phyloP scores from a whole-genome alignment of 2,797 vertebrate genomes.

The Tangara arthus region DNA sequence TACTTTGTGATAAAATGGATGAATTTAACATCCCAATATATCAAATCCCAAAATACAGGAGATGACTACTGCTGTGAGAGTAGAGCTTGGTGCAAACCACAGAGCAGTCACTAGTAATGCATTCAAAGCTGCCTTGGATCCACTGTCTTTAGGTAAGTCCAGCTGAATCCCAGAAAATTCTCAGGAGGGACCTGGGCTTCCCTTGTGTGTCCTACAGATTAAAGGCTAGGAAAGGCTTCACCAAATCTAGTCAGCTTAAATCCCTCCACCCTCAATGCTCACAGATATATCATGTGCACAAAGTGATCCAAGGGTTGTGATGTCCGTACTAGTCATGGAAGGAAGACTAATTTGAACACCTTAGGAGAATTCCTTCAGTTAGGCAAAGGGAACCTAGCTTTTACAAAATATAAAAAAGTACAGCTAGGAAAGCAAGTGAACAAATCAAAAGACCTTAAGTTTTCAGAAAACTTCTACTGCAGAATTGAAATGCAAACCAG shows the following conservation, averaged over 20 bases:
- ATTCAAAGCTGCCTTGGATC: background rate
- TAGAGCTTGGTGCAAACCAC: background rate
- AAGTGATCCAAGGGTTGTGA: background rate
- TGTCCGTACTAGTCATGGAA: background rate
- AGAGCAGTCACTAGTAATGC: background rate
- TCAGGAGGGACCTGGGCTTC: background rate
- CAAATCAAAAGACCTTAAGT: background rate
- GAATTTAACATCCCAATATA: background rate
- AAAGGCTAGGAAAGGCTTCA: background rate
- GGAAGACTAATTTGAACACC: background rate
- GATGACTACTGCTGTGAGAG: background rate
- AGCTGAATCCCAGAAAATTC: background rate
- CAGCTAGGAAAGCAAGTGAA: background rate
- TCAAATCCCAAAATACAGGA: background rate
- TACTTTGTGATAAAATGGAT: background rate
- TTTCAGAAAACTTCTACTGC: background rate
- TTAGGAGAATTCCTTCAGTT: background rate
- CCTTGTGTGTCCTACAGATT: background rate
- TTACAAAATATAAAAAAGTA: background rate
- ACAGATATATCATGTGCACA: rapidly evolving
- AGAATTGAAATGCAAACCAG: background rate
- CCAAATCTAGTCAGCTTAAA: background rate
- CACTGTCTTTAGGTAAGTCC: background rate
- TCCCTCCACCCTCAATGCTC: background rate
- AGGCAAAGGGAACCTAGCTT: background rate